Base-by-base conservation (phyloP, 2,888 invertebrate genomes). In the Zele albiditarsus region DNA sequence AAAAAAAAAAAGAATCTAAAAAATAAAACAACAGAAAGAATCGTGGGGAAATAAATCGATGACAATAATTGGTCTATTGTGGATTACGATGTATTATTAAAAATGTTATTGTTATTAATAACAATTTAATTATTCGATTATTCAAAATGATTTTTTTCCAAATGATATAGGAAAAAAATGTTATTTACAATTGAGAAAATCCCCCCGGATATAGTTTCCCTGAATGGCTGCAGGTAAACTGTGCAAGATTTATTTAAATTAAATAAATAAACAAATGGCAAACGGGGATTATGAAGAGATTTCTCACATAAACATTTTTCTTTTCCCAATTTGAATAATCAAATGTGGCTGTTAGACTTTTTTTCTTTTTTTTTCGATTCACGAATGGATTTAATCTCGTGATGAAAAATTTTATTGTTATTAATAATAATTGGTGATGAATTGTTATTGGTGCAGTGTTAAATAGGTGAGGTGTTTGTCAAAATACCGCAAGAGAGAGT, bases 161-260 rank as follows among this genome's bases (percentile, higher is more conserved):
- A 20, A 57, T 8, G 12, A 31, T 28, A 14, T 67, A 5, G 6
- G 5, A 23, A 16, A 14, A 68, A 46, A 65, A n/a, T n/a, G n/a
- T 46, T 67, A 46, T 46, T 12, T 16, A 20, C 58, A 49, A 77
- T 72, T 27, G 63, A 28, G 75, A 71, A 89, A 89, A 20, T 53
- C 53, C 89, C 91, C 88, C 90, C 90, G 88, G 89, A 80, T 81
- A 82, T 89, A 91, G 90, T 90, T 91, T 90, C 88, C 90, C 91
- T 92, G 92, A 92, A 92, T 92, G 92, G 92, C 92, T 92, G 92
- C 92, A 92, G 91, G 89, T 90, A 91, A 91, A 90, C 91, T 90
- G 85, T 78, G 87, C 89, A 82, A 75, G 74, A 53, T n/a, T 53
- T n/a, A 53, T 53, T 20, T 53, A 20, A 53, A n/a, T 2, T 2